Evolutionary conservation across 2,113 vertebrate species (phyloP), one percentile per base, ranked within the genome.

Genomic region (human (Homo sapiens)): DNA sequence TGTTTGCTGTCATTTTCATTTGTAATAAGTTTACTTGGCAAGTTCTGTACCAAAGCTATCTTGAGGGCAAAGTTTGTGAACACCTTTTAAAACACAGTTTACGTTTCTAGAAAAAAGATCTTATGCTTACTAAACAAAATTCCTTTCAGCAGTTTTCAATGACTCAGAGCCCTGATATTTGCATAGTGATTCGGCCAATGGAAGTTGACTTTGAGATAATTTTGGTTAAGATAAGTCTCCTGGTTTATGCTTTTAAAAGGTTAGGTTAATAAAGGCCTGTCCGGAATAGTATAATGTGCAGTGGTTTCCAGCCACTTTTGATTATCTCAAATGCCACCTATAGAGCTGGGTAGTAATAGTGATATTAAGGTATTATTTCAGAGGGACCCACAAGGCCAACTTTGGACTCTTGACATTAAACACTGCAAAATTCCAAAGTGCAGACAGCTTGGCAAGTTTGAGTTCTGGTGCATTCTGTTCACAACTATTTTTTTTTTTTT

Each of bases 401-500:
- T 89, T 94, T 95, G 94, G 94, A 96, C 45, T 80, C 90, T 64
- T 97, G 97, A 98, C 96, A 97, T 97, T 98, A 97, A 98, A 97
- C 97, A 96, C 90, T 97, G 97, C 61, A 93, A 76, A 97, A 97
- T 98, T 98, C 97, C 96, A 93, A 70, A 96, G 96, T 89, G 88
- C 97, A 97, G 92, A 96, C 96, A 92, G 92, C 97, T 97, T 97
- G 97, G 96, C 96, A 95, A 97, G 97, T 97, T 61, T 95, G 93
- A 96, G 75, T 96, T 95, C 90, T 95, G 96, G 95, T 85, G 98
- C 97, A 97, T 98, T 97, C 96, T 97, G 97, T 97, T 96, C 97
- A 91, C 97, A 97, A 97, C 97, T 95, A 10, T 88, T 85, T 48
- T 64, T 96, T 95, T 64, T 78, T n/a, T 27, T 70, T 38, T 43